phyloP scores from a whole-genome alignment of 2,797 vertebrate species.

The Neosalanx taihuensis region DNA sequence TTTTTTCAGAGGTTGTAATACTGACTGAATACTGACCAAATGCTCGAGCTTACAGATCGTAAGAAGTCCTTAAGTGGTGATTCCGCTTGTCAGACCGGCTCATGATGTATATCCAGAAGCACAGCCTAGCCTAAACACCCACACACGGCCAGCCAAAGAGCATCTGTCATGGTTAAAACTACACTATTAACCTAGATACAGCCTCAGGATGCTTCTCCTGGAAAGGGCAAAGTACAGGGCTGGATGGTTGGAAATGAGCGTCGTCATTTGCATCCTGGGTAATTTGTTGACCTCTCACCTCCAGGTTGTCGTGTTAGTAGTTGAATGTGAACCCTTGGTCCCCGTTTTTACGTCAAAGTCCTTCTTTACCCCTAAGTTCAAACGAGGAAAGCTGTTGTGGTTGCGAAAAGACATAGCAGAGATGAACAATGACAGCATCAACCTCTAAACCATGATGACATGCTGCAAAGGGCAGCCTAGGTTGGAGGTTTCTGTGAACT shows the following conservation, averaged over 20 bases:
- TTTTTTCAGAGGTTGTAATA: neutral
- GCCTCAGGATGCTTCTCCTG: neutral
- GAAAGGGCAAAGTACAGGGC: neutral
- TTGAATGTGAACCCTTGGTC: too few species aligned
- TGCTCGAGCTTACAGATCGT: neutral
- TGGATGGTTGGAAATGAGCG: neutral
- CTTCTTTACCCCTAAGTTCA: neutral
- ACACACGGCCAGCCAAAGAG: neutral
- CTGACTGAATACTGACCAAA: neutral
- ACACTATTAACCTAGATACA: neutral
- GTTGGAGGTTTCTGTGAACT: neutral
- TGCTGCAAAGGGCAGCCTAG: neutral
- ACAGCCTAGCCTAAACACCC: conserved; percentile 4
- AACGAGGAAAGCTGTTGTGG: neutral
- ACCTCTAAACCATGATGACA: neutral
- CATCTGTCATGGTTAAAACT: neutral
- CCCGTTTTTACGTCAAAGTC: too few species aligned
- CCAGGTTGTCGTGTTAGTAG: too few species aligned
- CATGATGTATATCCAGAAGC: neutral
- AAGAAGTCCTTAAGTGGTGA: conserved; percentile 22
- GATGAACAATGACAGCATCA: neutral
- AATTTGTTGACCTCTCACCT: too few species aligned
- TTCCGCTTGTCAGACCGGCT: neutral
- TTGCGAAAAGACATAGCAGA: neutral
- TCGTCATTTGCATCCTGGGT: too few species aligned